A percentile compares a stretch with the other conserved stretches of the same genome.
These are phyloP conservation scores for Tragelaphus imberbis DNA, from an alignment of 2,113 vertebrate genomes.

Conservation along the genomic window DNA sequence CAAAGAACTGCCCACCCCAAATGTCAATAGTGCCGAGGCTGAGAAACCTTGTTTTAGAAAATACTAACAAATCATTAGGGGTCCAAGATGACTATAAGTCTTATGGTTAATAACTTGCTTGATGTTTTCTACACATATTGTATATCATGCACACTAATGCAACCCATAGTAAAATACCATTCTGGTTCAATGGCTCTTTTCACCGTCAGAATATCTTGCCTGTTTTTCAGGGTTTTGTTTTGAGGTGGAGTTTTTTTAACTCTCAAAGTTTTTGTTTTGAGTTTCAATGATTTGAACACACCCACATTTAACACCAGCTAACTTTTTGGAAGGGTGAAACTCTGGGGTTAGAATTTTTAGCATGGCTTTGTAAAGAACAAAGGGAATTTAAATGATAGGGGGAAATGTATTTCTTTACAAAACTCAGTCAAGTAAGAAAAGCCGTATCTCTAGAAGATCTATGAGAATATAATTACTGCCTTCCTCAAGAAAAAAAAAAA, in stretches of 20 bases:
- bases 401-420: background rate
- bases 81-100: background rate
- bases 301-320: background rate
- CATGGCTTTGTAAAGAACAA: background rate
- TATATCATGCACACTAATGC: background rate
- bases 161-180: constrained; percentile 28
- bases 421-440: constrained; percentile 2
- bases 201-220: background rate
- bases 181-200: constrained; percentile 35
- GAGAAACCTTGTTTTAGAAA: background rate
- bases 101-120: background rate
- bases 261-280: constrained; percentile 33
- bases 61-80: background rate
- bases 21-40: background rate
- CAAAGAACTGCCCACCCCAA: background rate
- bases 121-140: background rate
- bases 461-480: background rate
- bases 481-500: background rate
- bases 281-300: constrained; percentile 34
- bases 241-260: background rate
- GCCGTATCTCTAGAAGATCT: background rate
- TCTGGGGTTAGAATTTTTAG: background rate
- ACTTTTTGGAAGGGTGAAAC: constrained; percentile 10
- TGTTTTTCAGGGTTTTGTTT: constrained; percentile 21
- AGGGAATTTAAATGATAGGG: background rate